These are phyloP conservation scores for Clarias macrocephalus DNA, from an alignment of 2,113 vertebrate genomes.

Conservation along the genomic window DNA sequence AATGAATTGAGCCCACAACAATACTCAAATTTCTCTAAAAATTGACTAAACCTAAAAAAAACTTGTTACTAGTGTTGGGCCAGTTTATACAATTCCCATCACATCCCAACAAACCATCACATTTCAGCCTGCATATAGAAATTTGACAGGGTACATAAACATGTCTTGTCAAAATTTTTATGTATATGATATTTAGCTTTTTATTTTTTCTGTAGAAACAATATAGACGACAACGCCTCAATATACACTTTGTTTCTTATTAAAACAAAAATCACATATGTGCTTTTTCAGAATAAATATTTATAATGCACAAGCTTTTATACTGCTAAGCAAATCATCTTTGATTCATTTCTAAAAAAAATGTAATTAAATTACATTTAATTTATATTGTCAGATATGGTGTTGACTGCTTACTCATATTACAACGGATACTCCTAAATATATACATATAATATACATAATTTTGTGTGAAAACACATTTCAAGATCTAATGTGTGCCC, in stretches of 20 bases:
- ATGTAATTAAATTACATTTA: not conserved
- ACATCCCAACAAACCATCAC: constrained; percentile 12
- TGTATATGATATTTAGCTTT: not conserved
- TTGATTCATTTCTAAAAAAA: not conserved
- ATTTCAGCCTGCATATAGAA: constrained; percentile 33
- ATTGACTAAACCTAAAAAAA: too few relatives aligned
- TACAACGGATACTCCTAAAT: not conserved
- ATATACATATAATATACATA: not conserved
- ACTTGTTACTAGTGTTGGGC: not conserved
- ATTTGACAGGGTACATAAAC: constrained; percentile 2
- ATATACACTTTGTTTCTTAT: too few relatives aligned
- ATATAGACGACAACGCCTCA: too few relatives aligned
- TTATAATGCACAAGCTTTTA: not conserved
- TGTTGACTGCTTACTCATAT: not conserved
- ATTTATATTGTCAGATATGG: not conserved
- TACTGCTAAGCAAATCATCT: too few relatives aligned
- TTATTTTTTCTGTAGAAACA: not conserved
- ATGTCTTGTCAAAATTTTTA: not conserved
- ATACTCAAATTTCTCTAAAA: too few relatives aligned
- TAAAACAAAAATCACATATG: too few relatives aligned
- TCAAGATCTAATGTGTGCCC: too few relatives aligned
- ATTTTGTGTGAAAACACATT: too few relatives aligned
- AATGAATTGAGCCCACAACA: too few relatives aligned
- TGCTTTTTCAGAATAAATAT: too few relatives aligned
- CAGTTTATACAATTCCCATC: constrained; percentile 7